Evolutionary conservation across 2,888 invertebrate species (phyloP).

Genomic region (Agrotis exclamationis): DNA sequence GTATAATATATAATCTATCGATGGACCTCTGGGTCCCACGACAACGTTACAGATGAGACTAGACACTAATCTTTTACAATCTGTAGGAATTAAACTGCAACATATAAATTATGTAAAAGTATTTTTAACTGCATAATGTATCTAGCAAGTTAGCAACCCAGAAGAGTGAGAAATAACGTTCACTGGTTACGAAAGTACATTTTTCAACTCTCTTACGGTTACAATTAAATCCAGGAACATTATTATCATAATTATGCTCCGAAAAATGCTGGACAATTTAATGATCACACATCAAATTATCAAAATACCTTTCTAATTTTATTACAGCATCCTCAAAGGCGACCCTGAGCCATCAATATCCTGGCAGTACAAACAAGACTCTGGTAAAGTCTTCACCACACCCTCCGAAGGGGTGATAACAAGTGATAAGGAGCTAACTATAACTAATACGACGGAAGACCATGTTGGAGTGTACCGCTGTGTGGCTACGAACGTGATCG

Average conservation of each 20-base stretch:
- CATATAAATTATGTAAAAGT: no score
- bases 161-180: no score
- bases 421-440: constrained; percentile 58
- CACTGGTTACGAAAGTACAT: no score
- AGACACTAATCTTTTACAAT: no score
- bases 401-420: constrained; percentile 62
- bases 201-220: neutral
- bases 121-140: no score
- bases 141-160: no score
- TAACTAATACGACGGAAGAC: constrained; percentile 72
- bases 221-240: neutral
- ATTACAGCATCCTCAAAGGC: constrained; percentile 74
- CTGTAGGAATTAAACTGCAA: no score
- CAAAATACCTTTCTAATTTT: neutral
- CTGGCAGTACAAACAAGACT: constrained; percentile 74
- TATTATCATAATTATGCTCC: no score
- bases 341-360: constrained; percentile 77
- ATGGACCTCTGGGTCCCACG: no score
- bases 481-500: constrained; percentile 79
- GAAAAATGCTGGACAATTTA: no score
- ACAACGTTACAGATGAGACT: no score
- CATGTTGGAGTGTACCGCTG: constrained; percentile 82
- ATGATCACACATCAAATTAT: neutral
- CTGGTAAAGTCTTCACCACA: constrained; percentile 58
- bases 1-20: no score